These are phyloP conservation scores for Prunella fulvescens DNA, from an alignment of 2,113 vertebrate genomes.

Conservation along the genomic window DNA sequence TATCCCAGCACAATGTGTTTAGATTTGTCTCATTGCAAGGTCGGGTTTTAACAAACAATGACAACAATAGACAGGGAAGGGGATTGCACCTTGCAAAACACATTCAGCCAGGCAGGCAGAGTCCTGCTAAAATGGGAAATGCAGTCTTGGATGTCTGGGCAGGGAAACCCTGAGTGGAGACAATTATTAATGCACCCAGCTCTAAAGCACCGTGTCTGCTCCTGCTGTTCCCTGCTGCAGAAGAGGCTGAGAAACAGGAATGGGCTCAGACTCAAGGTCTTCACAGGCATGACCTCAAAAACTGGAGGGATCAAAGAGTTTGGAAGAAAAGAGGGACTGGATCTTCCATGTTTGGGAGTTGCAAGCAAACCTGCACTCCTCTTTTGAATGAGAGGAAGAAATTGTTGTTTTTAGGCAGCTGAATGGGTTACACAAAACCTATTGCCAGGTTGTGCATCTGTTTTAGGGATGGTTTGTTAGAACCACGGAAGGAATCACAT, in stretches of 20 bases:
- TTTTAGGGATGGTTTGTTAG: not conserved
- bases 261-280: not conserved
- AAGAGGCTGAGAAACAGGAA: not conserved
- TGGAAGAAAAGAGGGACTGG: not conserved
- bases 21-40: not conserved
- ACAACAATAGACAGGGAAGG: not conserved
- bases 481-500: not conserved
- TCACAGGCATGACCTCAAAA: not conserved
- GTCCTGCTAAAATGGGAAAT: not conserved
- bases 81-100: not conserved
- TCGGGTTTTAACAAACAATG: not conserved
- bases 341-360: rapidly evolving
- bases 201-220: rapidly evolving
- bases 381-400: not conserved
- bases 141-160: not conserved
- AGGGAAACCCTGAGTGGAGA: not conserved
- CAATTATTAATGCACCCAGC: not conserved
- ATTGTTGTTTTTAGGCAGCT: not conserved
- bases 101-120: not conserved
- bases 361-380: not conserved
- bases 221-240: not conserved
- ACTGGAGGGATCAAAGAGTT: not conserved
- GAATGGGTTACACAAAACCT: not conserved
- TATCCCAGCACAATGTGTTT: not conserved
- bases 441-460: rapidly evolving